These are phyloP conservation scores for Ciconia boyciana DNA, from an alignment of 2,113 vertebrate species.

Conservation along the genomic window DNA sequence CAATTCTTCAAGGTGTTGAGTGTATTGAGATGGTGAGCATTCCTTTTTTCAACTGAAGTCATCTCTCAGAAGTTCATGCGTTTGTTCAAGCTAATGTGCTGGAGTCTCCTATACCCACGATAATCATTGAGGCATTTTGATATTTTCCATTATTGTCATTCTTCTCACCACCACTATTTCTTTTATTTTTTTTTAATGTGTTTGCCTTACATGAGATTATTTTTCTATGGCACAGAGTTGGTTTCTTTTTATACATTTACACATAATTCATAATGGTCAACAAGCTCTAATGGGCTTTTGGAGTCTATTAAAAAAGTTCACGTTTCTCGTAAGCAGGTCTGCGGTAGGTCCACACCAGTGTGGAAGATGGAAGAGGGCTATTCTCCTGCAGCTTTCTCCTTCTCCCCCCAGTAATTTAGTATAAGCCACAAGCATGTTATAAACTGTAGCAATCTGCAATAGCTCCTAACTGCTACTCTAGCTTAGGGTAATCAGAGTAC, in stretches of 20 bases:
- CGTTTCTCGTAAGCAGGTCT: not conserved
- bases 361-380: not conserved
- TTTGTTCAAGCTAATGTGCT: not conserved
- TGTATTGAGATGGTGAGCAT: accelerated
- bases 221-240: not conserved
- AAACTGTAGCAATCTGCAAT: not conserved
- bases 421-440: not conserved
- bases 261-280: not conserved
- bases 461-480: not conserved
- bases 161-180: not conserved
- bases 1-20: not conserved
- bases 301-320: not conserved
- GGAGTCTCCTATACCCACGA: not conserved
- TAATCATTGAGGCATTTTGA: not conserved
- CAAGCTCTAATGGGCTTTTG: not conserved
- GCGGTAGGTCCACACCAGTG: not conserved
- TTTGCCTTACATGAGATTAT: not conserved
- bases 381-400: not conserved
- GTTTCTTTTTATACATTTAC: not conserved
- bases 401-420: not conserved
- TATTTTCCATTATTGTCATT: not conserved
- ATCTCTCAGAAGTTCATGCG: accelerated
- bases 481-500: not conserved
- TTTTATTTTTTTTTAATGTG: not conserved
- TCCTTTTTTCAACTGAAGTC: not conserved